Base-by-base conservation (phyloP, 2,888 invertebrate genomes). In the Lycocerus yunnanus region DNA sequence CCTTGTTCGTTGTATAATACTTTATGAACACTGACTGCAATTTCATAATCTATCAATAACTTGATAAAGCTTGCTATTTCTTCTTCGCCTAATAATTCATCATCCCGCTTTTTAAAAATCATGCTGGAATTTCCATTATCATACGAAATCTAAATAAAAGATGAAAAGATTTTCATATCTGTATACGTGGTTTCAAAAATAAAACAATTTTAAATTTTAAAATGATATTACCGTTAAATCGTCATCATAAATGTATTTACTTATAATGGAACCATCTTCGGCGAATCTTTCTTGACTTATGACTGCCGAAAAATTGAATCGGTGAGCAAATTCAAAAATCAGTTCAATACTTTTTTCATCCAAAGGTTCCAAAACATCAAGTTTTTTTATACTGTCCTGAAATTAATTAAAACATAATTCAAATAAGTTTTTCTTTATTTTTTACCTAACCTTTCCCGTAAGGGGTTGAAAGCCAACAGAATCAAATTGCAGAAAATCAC, bases 1-100 rank as follows among this genome's bases (percentile, higher is more conserved):
- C 68, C 72, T 1, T 61, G 5, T 43, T 68, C 65, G 8, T 66
- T 58, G 16, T 65, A 69, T 3, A 61, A n/a, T 9, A 6, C 24
- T 59, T 58, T 65, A 24, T 58, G 11, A n/a, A 20, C 27, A 14
- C 13, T 5, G 14, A 27, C 21, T 4, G 65, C 58, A 2, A 72
- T 16, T 65, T 72, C 72, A 15, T 63, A 72, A 15, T 72, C 68
- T 59, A 66, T 68, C 15, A 72, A 9, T 9, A 63, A 15, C 13
- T 27, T 24, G 0, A 72, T n/a, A 14, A 68, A 65, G 5, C 14
- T 58, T 10, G 65, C 65, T n/a, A 63, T 3, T 10, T 16, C 27
- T 14, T 63, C 63, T 15, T 67, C 21, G 21, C 11, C 59, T 0
- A n/a, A n/a, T n/a, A 0, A 43, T 43, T n/a, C 6, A 43, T 65